phyloP scores from a whole-genome alignment of 2,888 invertebrate genomes.

The Alsophila aescularia region DNA sequence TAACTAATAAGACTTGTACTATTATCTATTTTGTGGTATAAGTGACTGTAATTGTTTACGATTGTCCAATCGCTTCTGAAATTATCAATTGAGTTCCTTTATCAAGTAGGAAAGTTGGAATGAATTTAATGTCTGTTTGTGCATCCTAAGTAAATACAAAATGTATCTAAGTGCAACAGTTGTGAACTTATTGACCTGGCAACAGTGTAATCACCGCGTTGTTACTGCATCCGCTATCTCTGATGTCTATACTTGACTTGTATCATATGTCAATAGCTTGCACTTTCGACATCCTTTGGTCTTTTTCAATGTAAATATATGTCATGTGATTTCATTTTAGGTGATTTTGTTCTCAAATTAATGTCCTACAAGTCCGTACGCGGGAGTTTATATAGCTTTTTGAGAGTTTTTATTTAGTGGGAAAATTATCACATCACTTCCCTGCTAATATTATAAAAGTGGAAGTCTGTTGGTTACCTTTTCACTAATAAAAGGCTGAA shows the following conservation, averaged over 20 bases:
- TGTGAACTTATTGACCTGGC: conserved; percentile 74
- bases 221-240: conserved; percentile 45
- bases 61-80: conserved; percentile 21
- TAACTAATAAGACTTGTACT: no score
- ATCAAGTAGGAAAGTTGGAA: background rate
- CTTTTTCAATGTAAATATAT: conserved; percentile 19
- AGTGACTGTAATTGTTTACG: background rate
- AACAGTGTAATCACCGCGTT: conserved; percentile 54
- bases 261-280: conserved; percentile 48
- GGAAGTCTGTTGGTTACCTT: no score
- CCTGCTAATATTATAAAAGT: no score
- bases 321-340: conserved; percentile 3
- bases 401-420: no score
- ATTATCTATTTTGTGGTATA: no score
- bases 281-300: conserved; percentile 30
- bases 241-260: conserved; percentile 57
- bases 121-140: conserved; percentile 31
- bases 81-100: conserved; percentile 4
- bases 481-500: no score
- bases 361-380: no score
- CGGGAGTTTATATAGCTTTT: no score
- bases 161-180: conserved; percentile 55
- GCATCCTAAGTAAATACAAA: conserved; percentile 40
- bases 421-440: no score
- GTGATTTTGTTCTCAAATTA: background rate